phyloP scores from a whole-genome alignment of 1,140 invertebrate species.

The Babylonia areolata region DNA sequence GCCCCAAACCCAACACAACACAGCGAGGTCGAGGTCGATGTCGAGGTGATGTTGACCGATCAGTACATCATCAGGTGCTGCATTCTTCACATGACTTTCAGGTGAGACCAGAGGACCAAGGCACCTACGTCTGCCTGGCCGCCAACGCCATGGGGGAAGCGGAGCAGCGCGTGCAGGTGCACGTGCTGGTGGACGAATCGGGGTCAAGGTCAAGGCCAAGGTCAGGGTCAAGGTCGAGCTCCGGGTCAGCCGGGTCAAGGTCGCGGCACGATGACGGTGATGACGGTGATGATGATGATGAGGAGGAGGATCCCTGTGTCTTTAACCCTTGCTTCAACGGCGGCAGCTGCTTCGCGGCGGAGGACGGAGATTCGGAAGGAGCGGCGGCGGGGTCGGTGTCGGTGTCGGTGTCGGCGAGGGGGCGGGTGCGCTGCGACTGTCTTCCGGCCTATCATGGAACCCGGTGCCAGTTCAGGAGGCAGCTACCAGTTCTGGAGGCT shows the following conservation, averaged over 20 bases:
- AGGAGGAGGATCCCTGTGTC: neutral
- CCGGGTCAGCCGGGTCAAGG: neutral
- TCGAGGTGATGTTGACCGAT: too few species aligned
- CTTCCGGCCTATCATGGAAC: constrained; percentile 6
- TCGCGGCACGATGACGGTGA: neutral
- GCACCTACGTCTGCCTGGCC: constrained; percentile 19
- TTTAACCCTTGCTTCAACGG: constrained; percentile 18
- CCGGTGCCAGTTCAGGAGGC: constrained; percentile 21
- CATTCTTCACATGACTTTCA: too few species aligned
- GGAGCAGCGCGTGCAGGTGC: constrained; percentile 12
- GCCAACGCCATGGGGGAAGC: constrained; percentile 14
- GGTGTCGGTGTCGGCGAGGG: too few species aligned
- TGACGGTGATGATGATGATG: neutral
- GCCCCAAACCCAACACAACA: too few species aligned
- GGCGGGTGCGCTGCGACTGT: constrained; percentile 7
- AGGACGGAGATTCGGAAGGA: neutral
- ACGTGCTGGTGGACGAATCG: neutral
- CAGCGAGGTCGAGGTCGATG: too few species aligned
- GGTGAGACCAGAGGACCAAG: constrained; percentile 11
- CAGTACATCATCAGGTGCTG: too few species aligned
- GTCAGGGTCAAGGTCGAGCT: neutral
- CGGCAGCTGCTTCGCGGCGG: neutral
- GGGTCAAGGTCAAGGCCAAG: neutral
- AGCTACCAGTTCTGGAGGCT: neutral
- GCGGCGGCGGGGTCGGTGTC: too few species aligned